Conservation (phyloP, 2,113 vertebrate species). For the Hyperoodon ampullatus region DNA sequence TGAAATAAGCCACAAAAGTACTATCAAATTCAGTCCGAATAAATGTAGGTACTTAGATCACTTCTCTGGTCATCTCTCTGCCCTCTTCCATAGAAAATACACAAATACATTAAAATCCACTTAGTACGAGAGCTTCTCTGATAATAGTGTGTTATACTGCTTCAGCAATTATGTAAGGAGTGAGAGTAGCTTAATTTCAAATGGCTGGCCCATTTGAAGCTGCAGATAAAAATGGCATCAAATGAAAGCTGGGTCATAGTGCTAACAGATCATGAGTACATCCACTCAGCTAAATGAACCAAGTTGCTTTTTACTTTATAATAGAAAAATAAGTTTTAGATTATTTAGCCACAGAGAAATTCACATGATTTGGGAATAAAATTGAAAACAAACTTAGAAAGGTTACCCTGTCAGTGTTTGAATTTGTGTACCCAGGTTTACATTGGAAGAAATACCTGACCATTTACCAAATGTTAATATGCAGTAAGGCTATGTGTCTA, state of each 20-base stretch:
- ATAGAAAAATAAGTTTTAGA: slow-evolving; percentile 9
- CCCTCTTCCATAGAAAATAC: slow-evolving; percentile 18
- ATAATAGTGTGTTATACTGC: neutral
- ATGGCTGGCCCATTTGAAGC: neutral
- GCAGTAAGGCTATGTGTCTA: neutral
- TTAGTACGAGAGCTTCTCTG: neutral
- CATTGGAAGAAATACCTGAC: neutral
- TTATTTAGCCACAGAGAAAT: slow-evolving; percentile 1
- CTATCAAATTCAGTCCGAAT: neutral
- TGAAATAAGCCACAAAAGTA: neutral
- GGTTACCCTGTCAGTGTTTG: neutral
- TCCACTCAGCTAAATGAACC: slow-evolving; percentile 25
- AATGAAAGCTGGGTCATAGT: neutral
- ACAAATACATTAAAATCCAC: slow-evolving; percentile 49
- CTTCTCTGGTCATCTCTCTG: neutral
- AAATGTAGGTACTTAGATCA: neutral
- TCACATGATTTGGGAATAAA: neutral
- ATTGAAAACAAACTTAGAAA: neutral
- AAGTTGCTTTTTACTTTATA: slow-evolving; percentile 13
- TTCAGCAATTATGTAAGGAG: slow-evolving; percentile 33
- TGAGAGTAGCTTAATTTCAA: slow-evolving; percentile 44
- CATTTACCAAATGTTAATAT: neutral
- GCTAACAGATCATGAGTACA: neutral
- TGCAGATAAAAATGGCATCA: neutral
- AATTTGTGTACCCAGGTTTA: neutral